Percentiles rank a stretch among this genome's conserved stretches.
phyloP scores from a whole-genome alignment of 1,140 invertebrate species.

The Drosophila prosaltans region DNA sequence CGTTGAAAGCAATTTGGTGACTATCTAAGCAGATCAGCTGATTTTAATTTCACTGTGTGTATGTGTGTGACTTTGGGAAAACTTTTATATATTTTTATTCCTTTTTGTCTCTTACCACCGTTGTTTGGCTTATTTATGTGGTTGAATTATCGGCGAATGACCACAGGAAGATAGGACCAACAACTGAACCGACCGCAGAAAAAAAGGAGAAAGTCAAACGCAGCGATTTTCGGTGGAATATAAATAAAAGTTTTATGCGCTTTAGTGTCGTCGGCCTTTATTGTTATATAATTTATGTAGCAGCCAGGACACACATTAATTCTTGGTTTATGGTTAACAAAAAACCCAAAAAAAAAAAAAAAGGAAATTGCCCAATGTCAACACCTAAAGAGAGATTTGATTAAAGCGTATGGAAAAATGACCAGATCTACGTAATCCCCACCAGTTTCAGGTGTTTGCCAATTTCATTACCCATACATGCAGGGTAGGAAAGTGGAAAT shows the following conservation, averaged over 20 bases:
- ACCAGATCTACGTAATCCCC: neutral
- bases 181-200: neutral
- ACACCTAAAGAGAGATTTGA: conserved; percentile 24
- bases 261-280: conserved; percentile 61
- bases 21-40: conserved; percentile 35
- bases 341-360: neutral
- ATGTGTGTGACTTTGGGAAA: conserved; percentile 24
- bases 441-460: conserved; percentile 3
- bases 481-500: conserved; percentile 1
- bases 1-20: conserved; percentile 26
- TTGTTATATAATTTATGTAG: conserved; percentile 71
- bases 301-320: conserved; percentile 53
- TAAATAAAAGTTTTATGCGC: conserved; percentile 65
- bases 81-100: neutral
- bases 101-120: neutral
- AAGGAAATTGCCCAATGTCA: conserved; percentile 47
- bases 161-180: conserved; percentile 2
- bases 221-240: conserved; percentile 60
- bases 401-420: neutral
- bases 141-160: conserved; percentile 56
- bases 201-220: conserved; percentile 50
- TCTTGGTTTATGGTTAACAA: conserved; percentile 62
- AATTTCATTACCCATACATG: conserved; percentile 11
- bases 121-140: conserved; percentile 63
- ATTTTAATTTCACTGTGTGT: conserved; percentile 64